Evolutionary conservation across 2,888 invertebrate species (phyloP).

Genomic region (Furcula furcula): DNA sequence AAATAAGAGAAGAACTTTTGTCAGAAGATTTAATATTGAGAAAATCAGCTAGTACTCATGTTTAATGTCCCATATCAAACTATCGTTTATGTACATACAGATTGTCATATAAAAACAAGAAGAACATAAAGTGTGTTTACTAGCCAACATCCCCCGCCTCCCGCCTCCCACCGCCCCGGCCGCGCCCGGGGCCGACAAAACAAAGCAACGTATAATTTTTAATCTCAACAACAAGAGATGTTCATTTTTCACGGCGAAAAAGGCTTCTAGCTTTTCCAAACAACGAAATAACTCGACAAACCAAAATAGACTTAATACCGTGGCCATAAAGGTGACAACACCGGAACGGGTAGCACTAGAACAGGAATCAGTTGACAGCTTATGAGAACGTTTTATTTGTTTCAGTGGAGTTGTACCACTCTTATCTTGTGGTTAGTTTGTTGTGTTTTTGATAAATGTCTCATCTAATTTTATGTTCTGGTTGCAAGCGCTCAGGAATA

Average conservation of each 20-base stretch:
- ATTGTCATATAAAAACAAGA: slow-evolving; percentile 24
- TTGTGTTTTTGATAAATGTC: slow-evolving; percentile 10
- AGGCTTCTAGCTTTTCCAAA: slow-evolving; percentile 35
- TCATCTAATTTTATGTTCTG: slow-evolving; percentile 10
- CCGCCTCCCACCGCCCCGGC: neutral
- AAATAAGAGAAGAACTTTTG: no score
- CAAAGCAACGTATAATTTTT: slow-evolving; percentile 71
- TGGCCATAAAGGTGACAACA: slow-evolving; percentile 19
- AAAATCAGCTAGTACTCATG: no score
- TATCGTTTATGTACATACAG: slow-evolving; percentile 4
- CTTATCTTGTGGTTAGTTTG: slow-evolving; percentile 22
- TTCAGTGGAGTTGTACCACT: slow-evolving; percentile 29
- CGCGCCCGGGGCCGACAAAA: slow-evolving; percentile 25
- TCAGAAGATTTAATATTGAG: no score
- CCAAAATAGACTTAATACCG: slow-evolving; percentile 34
- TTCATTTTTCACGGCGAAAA: slow-evolving; percentile 70
- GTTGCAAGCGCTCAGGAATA: no score
- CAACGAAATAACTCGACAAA: slow-evolving; percentile 11
- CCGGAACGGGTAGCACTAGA: slow-evolving; percentile 22
- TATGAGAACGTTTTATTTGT: slow-evolving; percentile 61
- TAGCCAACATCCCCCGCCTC: slow-evolving; percentile 3
- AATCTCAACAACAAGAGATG: slow-evolving; percentile 70
- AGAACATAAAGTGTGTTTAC: slow-evolving; percentile 4
- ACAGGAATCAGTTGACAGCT: slow-evolving; percentile 58
- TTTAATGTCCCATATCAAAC: no score